A percentile compares a stretch with the other conserved stretches of the same genome.
phyloP scores from a whole-genome alignment of 2,888 invertebrate species.

The Silvanus unidentatus region DNA sequence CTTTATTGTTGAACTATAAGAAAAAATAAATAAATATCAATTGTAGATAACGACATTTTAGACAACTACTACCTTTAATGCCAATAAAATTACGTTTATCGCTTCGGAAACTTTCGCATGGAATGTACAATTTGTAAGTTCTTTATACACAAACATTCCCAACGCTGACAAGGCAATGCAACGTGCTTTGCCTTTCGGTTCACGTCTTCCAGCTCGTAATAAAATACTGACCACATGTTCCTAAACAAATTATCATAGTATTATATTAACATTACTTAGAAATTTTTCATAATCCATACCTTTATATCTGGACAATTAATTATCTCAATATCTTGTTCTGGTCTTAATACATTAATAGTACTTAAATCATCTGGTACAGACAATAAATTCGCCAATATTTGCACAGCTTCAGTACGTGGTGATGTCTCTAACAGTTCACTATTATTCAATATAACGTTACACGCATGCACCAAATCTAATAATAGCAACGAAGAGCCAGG shows the following conservation, averaged over 20 bases:
- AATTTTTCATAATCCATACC: slow-evolving; percentile 43
- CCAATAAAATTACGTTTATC: slow-evolving; percentile 60
- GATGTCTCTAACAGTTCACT: slow-evolving; percentile 61
- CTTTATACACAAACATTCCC: slow-evolving; percentile 67
- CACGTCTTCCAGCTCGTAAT: slow-evolving; percentile 79
- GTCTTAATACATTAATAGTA: slow-evolving; percentile 51
- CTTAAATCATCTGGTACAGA: slow-evolving; percentile 68
- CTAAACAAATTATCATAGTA: slow-evolving; percentile 43
- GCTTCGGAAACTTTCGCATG: slow-evolving; percentile 64
- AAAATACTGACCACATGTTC: slow-evolving; percentile 85
- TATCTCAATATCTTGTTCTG: slow-evolving; percentile 52
- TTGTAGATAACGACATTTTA: too few species aligned
- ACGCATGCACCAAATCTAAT: slow-evolving; percentile 85
- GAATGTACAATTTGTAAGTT: slow-evolving; percentile 54
- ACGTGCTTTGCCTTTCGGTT: slow-evolving; percentile 81
- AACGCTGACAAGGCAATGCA: slow-evolving; percentile 85
- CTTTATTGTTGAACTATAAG: slow-evolving; percentile 70
- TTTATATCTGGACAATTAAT: slow-evolving; percentile 70
- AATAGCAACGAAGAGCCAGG: slow-evolving; percentile 84
- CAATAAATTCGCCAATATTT: slow-evolving; percentile 79
- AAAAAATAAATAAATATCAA: slow-evolving; percentile 13
- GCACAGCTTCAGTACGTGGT: slow-evolving; percentile 86
- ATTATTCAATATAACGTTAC: slow-evolving; percentile 78
- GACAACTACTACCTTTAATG: slow-evolving; percentile 54
- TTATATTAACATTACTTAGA: slow-evolving; percentile 4